Evolutionary conservation across 2,888 invertebrate species (phyloP).

Genomic region (Morpho helenor): DNA sequence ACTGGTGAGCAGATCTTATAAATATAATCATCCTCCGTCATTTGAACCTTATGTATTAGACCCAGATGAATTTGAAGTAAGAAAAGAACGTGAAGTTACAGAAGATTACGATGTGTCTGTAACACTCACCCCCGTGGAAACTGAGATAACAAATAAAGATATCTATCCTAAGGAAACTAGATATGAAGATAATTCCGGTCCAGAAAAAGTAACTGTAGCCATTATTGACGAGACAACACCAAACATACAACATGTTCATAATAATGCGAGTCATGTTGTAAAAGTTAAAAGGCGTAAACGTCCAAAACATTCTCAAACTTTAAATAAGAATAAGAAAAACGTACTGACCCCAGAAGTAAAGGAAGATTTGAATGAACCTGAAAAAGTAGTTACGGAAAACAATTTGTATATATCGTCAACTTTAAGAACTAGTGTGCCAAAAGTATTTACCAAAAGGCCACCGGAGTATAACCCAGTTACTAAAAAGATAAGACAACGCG

Average conservation of each 20-base stretch:
- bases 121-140: neutral
- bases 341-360: neutral
- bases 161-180: constrained; percentile 11
- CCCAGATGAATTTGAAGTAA: constrained; percentile 21
- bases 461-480: constrained; percentile 26
- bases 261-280: constrained; percentile 6
- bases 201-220: constrained; percentile 34
- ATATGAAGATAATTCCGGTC: neutral
- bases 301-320: constrained; percentile 9
- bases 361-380: neutral
- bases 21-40: constrained; percentile 43
- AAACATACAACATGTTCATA: constrained; percentile 3
- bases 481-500: constrained; percentile 28
- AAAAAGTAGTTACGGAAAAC: constrained; percentile 12
- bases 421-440: constrained; percentile 20
- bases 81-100: constrained; percentile 23
- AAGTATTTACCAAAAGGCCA: constrained; percentile 29
- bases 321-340: constrained; percentile 1
- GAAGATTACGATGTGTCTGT: neutral
- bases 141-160: neutral
- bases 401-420: constrained; percentile 8
- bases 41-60: constrained; percentile 38
- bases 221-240: constrained; percentile 33
- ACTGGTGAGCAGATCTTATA: constrained; percentile 17
- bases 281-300: constrained; percentile 21